These are phyloP conservation scores for Serranus cabrilla DNA, from an alignment of 2,797 vertebrate genomes.

Conservation along the genomic window DNA sequence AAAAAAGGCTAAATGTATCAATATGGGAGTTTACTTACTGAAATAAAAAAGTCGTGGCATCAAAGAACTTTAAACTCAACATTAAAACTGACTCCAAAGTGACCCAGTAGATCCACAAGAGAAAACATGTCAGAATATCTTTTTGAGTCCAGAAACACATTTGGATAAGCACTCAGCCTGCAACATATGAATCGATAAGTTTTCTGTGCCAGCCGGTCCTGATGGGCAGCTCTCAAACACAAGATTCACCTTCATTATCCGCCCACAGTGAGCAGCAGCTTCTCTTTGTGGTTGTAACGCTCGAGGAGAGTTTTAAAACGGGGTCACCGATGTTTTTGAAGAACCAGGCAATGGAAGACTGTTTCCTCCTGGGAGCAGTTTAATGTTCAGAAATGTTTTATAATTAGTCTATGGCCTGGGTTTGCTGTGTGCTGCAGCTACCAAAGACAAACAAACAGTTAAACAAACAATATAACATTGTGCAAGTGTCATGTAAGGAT, in stretches of 20 bases:
- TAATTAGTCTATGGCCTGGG: constrained; percentile 18
- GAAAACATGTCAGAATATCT: not conserved
- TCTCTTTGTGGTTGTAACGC: constrained; percentile 12
- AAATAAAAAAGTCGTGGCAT: too few species aligned
- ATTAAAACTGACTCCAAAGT: not conserved
- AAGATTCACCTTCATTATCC: constrained; percentile 20
- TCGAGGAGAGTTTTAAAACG: constrained; percentile 13
- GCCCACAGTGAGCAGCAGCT: constrained; percentile 2
- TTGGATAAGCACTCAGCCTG: constrained; percentile 1
- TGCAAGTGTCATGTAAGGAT: constrained; percentile 2
- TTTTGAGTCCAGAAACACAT: constrained; percentile 2
- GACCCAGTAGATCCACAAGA: not conserved
- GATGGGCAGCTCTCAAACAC: not conserved
- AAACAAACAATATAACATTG: not conserved
- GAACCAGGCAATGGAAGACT: constrained; percentile 10
- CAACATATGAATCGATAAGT: constrained; percentile 21
- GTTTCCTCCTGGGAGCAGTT: constrained; percentile 1
- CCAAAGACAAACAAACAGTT: not conserved
- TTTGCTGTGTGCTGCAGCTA: constrained; percentile 9
- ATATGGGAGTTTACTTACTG: not conserved
- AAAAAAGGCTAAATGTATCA: not conserved
- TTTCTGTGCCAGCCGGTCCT: constrained; percentile 13
- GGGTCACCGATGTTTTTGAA: constrained; percentile 43
- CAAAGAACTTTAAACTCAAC: not conserved
- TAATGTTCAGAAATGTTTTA: constrained; percentile 12